Evolutionary conservation across 2,113 vertebrate genomes (phyloP).

Genomic region (Nibea albiflora): DNA sequence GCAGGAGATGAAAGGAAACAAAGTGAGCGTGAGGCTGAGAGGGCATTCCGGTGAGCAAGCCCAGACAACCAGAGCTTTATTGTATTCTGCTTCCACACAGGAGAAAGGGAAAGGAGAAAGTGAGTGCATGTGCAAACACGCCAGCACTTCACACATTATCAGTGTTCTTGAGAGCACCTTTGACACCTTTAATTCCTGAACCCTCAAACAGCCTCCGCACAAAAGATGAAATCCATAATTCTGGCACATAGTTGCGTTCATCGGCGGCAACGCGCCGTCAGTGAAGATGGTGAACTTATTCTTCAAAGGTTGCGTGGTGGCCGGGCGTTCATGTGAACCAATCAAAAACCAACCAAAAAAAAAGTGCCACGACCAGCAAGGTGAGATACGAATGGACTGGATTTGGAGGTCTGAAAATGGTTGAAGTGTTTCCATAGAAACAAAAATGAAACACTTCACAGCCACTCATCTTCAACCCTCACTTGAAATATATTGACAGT

Average conservation of each 20-base stretch:
- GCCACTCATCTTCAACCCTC: too few species aligned
- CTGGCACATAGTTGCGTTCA: conserved; percentile 24
- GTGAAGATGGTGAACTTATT: neutral
- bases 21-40: conserved; percentile 71
- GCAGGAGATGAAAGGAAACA: conserved; percentile 73
- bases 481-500: neutral
- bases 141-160: conserved; percentile 68
- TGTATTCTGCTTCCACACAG: conserved; percentile 60
- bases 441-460: neutral
- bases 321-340: conserved; percentile 33
- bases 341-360: neutral
- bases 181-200: conserved; percentile 63
- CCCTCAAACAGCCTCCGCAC: conserved; percentile 43
- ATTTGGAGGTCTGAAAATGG: neutral
- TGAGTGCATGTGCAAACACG: conserved; percentile 65
- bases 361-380: neutral
- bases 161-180: conserved; percentile 44
- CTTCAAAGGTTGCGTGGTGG: neutral
- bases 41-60: conserved; percentile 79
- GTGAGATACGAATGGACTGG: neutral
- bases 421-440: neutral
- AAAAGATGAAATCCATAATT: conserved; percentile 46
- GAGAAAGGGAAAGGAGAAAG: conserved; percentile 67
- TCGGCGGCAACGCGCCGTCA: neutral
- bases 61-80: conserved; percentile 73